Evolutionary conservation across 2,113 vertebrate species (phyloP).

Genomic region (Mirza zaza): DNA sequence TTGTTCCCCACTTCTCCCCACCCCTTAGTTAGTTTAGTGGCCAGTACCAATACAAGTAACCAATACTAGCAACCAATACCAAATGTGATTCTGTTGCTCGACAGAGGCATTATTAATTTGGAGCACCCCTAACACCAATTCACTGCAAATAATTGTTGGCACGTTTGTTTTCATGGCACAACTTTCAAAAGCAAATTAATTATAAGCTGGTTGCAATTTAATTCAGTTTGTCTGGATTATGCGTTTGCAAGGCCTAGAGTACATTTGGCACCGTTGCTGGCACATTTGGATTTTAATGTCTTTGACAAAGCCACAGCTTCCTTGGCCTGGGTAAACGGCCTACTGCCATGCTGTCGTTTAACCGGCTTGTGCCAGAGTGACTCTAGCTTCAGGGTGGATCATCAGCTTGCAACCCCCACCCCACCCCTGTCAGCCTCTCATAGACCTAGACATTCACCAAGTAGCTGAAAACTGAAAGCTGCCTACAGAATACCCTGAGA

Average conservation of each 20-base stretch:
- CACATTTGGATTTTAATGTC: constrained; percentile 57
- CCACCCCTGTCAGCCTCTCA: constrained; percentile 35
- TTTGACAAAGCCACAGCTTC: constrained; percentile 58
- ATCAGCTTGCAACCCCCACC: constrained; percentile 49
- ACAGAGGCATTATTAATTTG: background rate
- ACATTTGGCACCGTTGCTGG: constrained; percentile 15
- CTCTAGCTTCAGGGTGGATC: constrained; percentile 61
- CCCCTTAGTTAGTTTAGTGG: background rate
- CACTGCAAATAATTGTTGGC: background rate
- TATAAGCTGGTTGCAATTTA: constrained; percentile 30
- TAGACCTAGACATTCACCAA: constrained; percentile 73
- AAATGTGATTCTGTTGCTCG: background rate
- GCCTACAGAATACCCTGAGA: constrained; percentile 82
- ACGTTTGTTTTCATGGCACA: constrained; percentile 21
- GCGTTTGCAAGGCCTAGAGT: constrained; percentile 27
- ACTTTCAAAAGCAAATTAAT: constrained; percentile 56
- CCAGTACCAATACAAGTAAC: background rate
- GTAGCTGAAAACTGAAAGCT: constrained; percentile 78
- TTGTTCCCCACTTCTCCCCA: background rate
- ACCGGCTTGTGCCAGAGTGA: constrained; percentile 56
- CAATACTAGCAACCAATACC: background rate
- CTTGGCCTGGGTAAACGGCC: constrained; percentile 59
- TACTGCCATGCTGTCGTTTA: background rate
- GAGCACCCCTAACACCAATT: background rate
- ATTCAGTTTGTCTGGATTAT: constrained; percentile 42